A percentile compares a stretch with the other conserved stretches of the same genome.
These are phyloP conservation scores for Oppia nitens DNA, from an alignment of 1,140 invertebrate species.

Conservation along the genomic window DNA sequence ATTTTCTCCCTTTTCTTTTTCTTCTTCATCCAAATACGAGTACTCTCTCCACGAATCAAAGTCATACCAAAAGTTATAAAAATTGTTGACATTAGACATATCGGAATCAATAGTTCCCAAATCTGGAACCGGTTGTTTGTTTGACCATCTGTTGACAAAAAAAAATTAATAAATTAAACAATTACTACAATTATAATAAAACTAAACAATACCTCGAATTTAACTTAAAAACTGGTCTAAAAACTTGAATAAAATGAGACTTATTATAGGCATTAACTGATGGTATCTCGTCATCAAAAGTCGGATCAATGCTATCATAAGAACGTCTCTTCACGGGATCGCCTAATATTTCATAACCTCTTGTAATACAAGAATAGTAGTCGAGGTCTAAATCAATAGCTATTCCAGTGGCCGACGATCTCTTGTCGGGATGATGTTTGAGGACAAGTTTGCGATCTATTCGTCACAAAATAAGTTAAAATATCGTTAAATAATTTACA, in stretches of 20 bases:
- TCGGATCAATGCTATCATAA: slow-evolving; percentile 89
- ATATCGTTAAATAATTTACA: background rate
- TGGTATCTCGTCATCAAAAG: slow-evolving; percentile 78
- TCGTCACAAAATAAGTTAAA: slow-evolving; percentile 21
- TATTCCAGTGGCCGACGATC: slow-evolving; percentile 66
- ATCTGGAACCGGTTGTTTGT: slow-evolving; percentile 62
- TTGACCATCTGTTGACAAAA: slow-evolving; percentile 60
- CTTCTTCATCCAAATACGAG: slow-evolving; percentile 97
- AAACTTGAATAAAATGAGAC: slow-evolving; percentile 50
- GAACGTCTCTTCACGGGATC: slow-evolving; percentile 60
- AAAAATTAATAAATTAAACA: slow-evolving; percentile 4
- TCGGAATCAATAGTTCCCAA: slow-evolving; percentile 53
- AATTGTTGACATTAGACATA: slow-evolving; percentile 35
- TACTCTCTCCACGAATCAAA: slow-evolving; percentile 98
- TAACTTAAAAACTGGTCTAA: slow-evolving; percentile 60
- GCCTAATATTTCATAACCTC: slow-evolving; percentile 68
- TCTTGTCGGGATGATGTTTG: slow-evolving; percentile 93
- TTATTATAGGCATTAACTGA: slow-evolving; percentile 43
- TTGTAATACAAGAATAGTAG: slow-evolving; percentile 98
- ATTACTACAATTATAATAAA: slow-evolving; percentile 1
- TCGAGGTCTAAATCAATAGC: slow-evolving; percentile 65
- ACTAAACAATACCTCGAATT: slow-evolving; percentile 42
- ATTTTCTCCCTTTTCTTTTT: slow-evolving; percentile 89
- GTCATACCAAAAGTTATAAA: slow-evolving; percentile 50
- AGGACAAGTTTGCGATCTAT: slow-evolving; percentile 66